These are phyloP conservation scores for Gambusia holbrooki DNA, from an alignment of 2,113 vertebrate genomes.

Conservation along the genomic window DNA sequence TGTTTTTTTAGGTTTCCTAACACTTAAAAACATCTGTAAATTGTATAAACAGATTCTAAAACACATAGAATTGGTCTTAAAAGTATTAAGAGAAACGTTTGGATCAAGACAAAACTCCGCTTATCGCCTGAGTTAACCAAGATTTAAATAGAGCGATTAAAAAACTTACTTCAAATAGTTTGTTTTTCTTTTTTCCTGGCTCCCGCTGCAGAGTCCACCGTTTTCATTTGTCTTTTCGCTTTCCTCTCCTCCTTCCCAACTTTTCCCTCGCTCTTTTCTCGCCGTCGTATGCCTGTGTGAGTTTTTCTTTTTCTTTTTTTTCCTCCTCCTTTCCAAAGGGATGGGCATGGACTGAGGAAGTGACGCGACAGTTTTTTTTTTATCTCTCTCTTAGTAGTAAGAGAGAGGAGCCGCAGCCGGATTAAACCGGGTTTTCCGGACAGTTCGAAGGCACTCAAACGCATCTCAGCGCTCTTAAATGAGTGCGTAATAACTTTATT, in stretches of 20 bases:
- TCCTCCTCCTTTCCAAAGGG: slow-evolving; percentile 75
- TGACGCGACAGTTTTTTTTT: slow-evolving; percentile 71
- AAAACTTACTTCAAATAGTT: slow-evolving; percentile 71
- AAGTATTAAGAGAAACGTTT: slow-evolving; percentile 6
- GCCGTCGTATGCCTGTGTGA: slow-evolving; percentile 68
- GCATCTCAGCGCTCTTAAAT: no score
- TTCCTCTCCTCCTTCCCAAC: slow-evolving; percentile 40
- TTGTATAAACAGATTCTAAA: neutral
- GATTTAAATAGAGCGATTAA: slow-evolving; percentile 14
- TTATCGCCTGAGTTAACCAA: slow-evolving; percentile 27
- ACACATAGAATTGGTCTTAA: neutral
- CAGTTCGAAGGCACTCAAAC: no score
- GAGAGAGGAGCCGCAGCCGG: slow-evolving; percentile 19
- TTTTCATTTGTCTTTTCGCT: slow-evolving; percentile 63
- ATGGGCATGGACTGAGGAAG: slow-evolving; percentile 81
- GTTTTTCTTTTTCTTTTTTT: slow-evolving; percentile 62
- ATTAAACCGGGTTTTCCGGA: neutral
- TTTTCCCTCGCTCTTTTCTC: slow-evolving; percentile 70
- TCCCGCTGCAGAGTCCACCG: slow-evolving; percentile 45
- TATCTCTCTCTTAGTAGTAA: slow-evolving; percentile 15
- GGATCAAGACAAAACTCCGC: slow-evolving; percentile 14
- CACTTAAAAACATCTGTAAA: neutral
- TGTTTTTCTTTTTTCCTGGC: slow-evolving; percentile 40
- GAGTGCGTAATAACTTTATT: no score
- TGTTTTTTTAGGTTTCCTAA: slow-evolving; percentile 7